Base-by-base conservation (phyloP, 1,140 invertebrate species). In the Drosophila lini region DNA sequence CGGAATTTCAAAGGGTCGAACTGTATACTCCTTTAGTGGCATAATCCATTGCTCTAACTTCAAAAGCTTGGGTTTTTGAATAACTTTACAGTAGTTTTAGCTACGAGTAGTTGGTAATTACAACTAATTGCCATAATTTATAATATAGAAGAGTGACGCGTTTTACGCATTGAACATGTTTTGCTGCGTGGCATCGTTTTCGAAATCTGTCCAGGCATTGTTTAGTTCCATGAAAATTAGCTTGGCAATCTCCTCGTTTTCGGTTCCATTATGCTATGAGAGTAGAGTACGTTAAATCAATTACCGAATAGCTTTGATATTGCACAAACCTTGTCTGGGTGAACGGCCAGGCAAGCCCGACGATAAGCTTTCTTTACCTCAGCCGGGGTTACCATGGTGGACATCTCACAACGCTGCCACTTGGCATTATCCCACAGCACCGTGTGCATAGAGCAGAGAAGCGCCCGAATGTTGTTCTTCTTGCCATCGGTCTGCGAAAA, bases 151-250 rank as follows among this genome's bases (percentile, higher is more conserved):
- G 45, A 64, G 64, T 38, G 41, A 58, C 16, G 64, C 65, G 60
- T 75, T 83, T 89, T 91, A 91, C 64, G 89, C 77, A 71, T 90
- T 92, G 75, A 97, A 97, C 91, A 97, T 93, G 91, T 97, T 97
- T 92, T 97, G 96, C 92, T 97, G 96, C 69, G 95, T 95, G 38
- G 95, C 93, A 92, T 97, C 96, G 85, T 97, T 97, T 93, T 99
- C 98, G 93, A 99, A 99, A 90, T 98, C 97, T 76, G 96, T 96
- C 98, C 98, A 99, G 11, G 98, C 98, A 92, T 99, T 99, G 93
- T 99, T 99, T 73, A 99, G 93, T 94, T 99, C 98, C 95, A 99
- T 98, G 93, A 99, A 99, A 89, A 99, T 98, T 88, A 99, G 93
- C 93, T 98, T 99, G 11, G 99, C 98, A 88, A 99, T 94, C 79